Evolutionary conservation across 2,888 invertebrate species (phyloP), one percentile per base, ranked within the genome.

Genomic region (Ormyrus thymus): DNA sequence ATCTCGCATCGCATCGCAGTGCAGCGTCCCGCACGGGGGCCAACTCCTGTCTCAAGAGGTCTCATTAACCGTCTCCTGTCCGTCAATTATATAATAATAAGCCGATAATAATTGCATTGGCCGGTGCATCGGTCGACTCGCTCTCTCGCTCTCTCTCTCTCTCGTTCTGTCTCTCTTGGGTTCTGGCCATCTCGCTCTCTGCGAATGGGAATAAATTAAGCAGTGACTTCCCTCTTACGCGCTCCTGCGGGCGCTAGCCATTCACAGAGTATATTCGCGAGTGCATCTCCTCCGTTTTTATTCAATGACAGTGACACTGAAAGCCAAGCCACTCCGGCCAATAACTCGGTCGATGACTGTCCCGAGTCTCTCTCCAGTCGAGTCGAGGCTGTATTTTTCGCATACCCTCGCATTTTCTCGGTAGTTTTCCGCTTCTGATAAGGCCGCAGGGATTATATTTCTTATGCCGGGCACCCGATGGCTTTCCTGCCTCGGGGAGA

Each of bases 51-150:
- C 88, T 89, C 88, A 85, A 89, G 88, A 88, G 88, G 87, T 84
- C 86, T 88, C 87, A 88, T 88, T 89, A 89, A 86, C 86, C 84
- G 84, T 83, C 83, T 84, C 84, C 80, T 71, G 81, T 81, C 73
- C 84, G 85, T 84, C 87, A 89, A 89, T 89, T 89, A 89, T 88
- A 87, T 88, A 88, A 89, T 88, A 88, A 89, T 88, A 88, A 89
- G 88, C 86, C 86, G 86, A 87, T 88, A 89, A 89, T 89, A 89
- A 89, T 89, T 89, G 88, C 88, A 87, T 86, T 85, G 51, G 86
- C 84, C 83, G 84, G 84, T 88, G 85, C 86, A 87, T 86, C 85
- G 76, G 84, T 78, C 84, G 46, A 66, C 64, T n/a, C 11, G 5
- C 70, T 69, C 84, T 80, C 69, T 75, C 70, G 68, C 58, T 71